Percentiles rank a stretch among this genome's conserved stretches.
Evolutionary conservation across 37 sponge, comb jelly and placozoan genomes (phyloP).

Genomic region (Corticium candelabrum): DNA sequence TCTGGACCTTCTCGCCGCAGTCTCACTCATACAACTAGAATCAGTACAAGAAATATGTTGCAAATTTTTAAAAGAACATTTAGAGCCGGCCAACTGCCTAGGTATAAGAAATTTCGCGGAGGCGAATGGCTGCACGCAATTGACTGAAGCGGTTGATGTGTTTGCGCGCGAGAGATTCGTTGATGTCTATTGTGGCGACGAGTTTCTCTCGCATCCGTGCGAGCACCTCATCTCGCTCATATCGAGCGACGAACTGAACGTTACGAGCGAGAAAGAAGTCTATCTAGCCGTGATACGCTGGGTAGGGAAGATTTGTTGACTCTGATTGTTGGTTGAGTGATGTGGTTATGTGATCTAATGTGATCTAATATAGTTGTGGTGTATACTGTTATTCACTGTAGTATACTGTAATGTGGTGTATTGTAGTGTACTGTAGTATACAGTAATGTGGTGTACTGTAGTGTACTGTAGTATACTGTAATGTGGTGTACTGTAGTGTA

Average conservation of each 20-base stretch:
- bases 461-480: too few relatives aligned
- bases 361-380: too few relatives aligned
- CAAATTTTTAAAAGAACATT: conserved; percentile 77
- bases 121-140: conserved; percentile 67
- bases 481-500: too few relatives aligned
- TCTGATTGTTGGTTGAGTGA: too few relatives aligned
- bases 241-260: conserved; percentile 59
- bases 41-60: conserved; percentile 87
- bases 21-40: conserved; percentile 76
- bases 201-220: conserved; percentile 64
- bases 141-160: conserved; percentile 47
- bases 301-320: too few relatives aligned
- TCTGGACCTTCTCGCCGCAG: conserved; percentile 71
- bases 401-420: too few relatives aligned
- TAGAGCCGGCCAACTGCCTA: conserved; percentile 82
- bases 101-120: conserved; percentile 87
- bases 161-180: conserved; percentile 61
- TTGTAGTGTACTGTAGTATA: too few relatives aligned
- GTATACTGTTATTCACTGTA: too few relatives aligned
- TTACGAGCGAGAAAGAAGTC: conserved; percentile 75
- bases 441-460: too few relatives aligned
- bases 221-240: conserved; percentile 63
- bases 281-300: conserved; percentile 73
- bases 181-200: conserved; percentile 50
- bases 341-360: too few relatives aligned